phyloP scores from a whole-genome alignment of 2,797 vertebrate species.

The Labeo calbasu region DNA sequence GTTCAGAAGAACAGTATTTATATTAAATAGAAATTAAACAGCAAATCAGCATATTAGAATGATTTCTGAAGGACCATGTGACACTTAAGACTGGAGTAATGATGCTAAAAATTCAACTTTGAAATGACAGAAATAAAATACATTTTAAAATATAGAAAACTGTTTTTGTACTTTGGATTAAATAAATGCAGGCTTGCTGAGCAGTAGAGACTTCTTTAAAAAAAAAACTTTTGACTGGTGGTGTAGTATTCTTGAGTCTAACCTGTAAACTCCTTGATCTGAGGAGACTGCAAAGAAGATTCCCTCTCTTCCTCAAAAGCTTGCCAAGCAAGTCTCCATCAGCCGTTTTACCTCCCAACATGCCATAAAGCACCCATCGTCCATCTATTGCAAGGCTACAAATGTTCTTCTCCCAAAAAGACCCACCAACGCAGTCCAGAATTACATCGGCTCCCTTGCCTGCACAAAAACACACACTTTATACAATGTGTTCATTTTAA shows the following conservation, averaged over 20 bases:
- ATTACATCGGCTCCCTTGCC: slow-evolving; percentile 84
- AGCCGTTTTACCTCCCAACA: slow-evolving; percentile 78
- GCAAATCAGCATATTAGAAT: too few species aligned
- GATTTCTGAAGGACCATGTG: too few species aligned
- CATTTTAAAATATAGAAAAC: too few species aligned
- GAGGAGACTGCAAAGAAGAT: slow-evolving; percentile 80
- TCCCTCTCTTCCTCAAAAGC: slow-evolving; percentile 83
- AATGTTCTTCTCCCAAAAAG: slow-evolving; percentile 85
- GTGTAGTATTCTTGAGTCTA: slow-evolving; percentile 22
- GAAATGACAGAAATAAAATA: too few species aligned
- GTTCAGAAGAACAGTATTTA: too few species aligned
- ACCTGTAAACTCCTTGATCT: slow-evolving; percentile 79
- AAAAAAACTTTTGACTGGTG: too few species aligned
- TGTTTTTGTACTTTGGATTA: too few species aligned
- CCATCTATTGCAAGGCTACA: slow-evolving; percentile 80
- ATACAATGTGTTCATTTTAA: background rate
- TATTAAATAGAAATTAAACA: too few species aligned
- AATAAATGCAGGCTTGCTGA: too few species aligned
- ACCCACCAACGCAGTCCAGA: slow-evolving; percentile 84
- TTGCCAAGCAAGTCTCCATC: slow-evolving; percentile 81
- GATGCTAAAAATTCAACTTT: too few species aligned
- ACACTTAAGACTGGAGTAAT: too few species aligned
- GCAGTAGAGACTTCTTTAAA: too few species aligned
- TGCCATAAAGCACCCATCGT: slow-evolving; percentile 86
- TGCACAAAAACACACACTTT: slow-evolving; percentile 54